Percentiles rank a stretch among this genome's conserved stretches.
Conservation (phyloP, 2,888 invertebrate species). For the Paralinhomoeus sp. region DNA sequence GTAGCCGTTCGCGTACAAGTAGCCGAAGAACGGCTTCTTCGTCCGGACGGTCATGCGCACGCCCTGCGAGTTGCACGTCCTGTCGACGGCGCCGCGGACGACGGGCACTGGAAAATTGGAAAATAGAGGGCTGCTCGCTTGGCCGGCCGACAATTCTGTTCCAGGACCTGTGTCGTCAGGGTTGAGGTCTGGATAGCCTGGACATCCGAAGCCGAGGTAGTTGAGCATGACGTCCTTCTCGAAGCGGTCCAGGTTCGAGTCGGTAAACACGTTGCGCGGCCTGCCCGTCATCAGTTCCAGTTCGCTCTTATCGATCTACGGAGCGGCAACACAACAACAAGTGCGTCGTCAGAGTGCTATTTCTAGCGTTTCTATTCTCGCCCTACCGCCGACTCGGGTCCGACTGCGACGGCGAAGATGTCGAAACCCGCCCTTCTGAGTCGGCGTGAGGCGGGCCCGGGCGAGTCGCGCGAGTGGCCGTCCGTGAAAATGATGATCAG, state of each 20-base stretch:
- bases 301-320: no score
- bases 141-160: no score
- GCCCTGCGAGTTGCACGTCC: conserved; percentile 16
- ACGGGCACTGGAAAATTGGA: conserved; percentile 11
- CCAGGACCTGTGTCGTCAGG: not conserved
- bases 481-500: conserved; percentile 20
- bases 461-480: conserved; percentile 12
- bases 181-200: conserved; percentile 9
- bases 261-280: no score
- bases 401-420: conserved; percentile 16
- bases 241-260: no score
- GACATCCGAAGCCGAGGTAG: conserved; percentile 20
- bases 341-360: no score
- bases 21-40: conserved; percentile 16
- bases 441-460: not conserved
- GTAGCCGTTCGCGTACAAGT: conserved; percentile 18
- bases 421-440: conserved; percentile 10
- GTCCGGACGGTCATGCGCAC: conserved; percentile 18
- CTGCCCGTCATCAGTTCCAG: no score
- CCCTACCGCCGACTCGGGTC: conserved; percentile 12
- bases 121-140: not conserved
- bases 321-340: no score
- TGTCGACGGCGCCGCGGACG: conserved; percentile 19
- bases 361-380: no score
- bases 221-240: conserved; percentile 14